Percentiles rank a stretch among this genome's conserved stretches.
Conservation (phyloP, 2,797 vertebrate genomes). For the Acridotheres tristis region DNA sequence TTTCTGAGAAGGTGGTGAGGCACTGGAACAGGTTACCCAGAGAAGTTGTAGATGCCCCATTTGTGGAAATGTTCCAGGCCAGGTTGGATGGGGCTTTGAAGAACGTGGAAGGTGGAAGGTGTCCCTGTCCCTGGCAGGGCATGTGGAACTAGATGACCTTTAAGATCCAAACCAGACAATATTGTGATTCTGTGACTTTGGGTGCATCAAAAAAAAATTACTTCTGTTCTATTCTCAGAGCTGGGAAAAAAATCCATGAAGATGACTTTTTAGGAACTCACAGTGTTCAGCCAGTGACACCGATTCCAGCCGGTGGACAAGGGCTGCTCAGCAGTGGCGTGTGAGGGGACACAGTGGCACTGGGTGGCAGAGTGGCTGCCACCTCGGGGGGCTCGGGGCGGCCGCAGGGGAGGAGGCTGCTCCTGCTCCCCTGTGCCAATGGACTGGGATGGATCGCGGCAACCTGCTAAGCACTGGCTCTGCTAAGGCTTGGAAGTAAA, state of each 20-base stretch:
- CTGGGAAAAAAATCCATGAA: accelerated
- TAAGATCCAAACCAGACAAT: background rate
- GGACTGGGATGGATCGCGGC: background rate
- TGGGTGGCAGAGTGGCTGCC: accelerated
- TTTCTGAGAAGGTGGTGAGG: background rate
- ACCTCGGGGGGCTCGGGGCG: background rate
- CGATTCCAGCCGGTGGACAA: accelerated
- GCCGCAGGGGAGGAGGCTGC: background rate
- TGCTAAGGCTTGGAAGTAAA: background rate
- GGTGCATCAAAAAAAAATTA: background rate
- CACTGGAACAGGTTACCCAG: background rate
- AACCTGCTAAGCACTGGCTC: background rate
- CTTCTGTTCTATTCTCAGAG: background rate
- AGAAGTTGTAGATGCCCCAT: background rate
- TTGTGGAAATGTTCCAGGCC: background rate
- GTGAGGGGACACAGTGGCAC: accelerated
- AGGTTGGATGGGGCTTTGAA: background rate
- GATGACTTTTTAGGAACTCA: background rate
- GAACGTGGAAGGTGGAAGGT: background rate
- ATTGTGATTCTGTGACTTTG: background rate
- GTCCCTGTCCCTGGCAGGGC: background rate
- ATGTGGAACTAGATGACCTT: background rate
- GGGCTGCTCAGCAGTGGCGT: accelerated
- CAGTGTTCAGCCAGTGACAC: accelerated
- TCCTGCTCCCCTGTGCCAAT: accelerated